A percentile compares a stretch with the other conserved stretches of the same genome.
Conservation (phyloP, 2,113 vertebrate species). For the Kobus ellipsiprymnus region DNA sequence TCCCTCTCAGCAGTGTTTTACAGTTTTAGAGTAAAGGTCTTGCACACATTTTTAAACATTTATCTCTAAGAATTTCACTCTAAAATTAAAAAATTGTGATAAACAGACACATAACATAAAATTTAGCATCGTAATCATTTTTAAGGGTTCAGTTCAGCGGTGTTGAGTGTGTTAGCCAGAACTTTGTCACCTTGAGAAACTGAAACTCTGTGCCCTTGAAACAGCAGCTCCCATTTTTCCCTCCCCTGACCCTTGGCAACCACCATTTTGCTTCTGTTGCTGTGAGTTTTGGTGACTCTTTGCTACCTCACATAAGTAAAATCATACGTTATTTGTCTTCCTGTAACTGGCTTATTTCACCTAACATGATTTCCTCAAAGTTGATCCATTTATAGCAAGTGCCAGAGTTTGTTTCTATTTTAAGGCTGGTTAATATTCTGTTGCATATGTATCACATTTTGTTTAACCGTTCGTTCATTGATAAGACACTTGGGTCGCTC, state of each 20-base stretch:
- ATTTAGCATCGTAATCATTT: background rate
- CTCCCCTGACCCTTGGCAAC: background rate
- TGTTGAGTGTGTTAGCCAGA: background rate
- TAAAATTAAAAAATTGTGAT: background rate
- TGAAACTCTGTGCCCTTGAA: background rate
- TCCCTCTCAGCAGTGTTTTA: background rate
- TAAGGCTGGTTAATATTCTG: background rate
- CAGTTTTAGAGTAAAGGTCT: background rate
- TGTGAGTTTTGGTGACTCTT: background rate
- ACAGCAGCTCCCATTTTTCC: background rate
- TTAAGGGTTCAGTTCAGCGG: background rate
- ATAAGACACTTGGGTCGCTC: background rate
- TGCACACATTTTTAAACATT: background rate
- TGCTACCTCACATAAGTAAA: background rate
- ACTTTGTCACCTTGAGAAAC: background rate
- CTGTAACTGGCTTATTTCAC: background rate
- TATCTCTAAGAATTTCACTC: background rate
- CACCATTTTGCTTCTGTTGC: background rate
- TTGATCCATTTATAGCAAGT: background rate
- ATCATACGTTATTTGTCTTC: background rate
- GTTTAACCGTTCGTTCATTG: background rate
- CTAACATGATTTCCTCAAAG: background rate
- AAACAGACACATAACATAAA: background rate
- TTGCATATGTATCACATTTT: background rate
- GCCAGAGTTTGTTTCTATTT: background rate